A percentile compares a stretch with the other conserved stretches of the same genome.
Conservation (phyloP, 2,888 invertebrate genomes). For the Agriotes lineatus region DNA sequence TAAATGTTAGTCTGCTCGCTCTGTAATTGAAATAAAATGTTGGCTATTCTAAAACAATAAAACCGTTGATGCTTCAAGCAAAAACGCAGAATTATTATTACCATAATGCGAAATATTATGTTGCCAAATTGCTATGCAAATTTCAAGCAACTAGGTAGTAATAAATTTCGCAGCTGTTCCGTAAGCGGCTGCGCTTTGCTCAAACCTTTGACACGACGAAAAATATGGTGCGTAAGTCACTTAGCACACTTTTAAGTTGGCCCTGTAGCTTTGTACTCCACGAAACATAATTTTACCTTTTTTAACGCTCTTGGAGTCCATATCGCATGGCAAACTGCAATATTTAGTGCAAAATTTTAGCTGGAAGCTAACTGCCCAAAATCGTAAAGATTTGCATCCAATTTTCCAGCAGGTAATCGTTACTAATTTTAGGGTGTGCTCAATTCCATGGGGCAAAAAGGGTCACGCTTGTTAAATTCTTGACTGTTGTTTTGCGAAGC, state of each 20-base stretch:
- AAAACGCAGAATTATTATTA: slow-evolving; percentile 50
- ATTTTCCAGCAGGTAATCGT: slow-evolving; percentile 45
- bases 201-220: slow-evolving; percentile 1
- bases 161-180: slow-evolving; percentile 30
- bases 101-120: slow-evolving; percentile 47
- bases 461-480: slow-evolving; percentile 14
- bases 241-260: neutral
- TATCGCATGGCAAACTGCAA: slow-evolving; percentile 15
- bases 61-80: slow-evolving; percentile 43
- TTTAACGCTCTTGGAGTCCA: neutral
- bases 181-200: slow-evolving; percentile 9
- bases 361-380: slow-evolving; percentile 28
- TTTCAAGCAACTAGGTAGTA: slow-evolving; percentile 44
- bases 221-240: neutral
- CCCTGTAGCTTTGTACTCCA: neutral
- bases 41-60: slow-evolving; percentile 33
- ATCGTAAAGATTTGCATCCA: slow-evolving; percentile 40
- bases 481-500: neutral
- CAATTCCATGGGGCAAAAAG: slow-evolving; percentile 35
- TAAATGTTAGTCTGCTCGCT: slow-evolving; percentile 11
- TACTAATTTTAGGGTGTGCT: slow-evolving; percentile 45
- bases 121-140: slow-evolving; percentile 47
- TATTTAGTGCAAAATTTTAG: slow-evolving; percentile 21
- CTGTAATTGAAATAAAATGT: slow-evolving; percentile 24
- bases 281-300: neutral